Percentiles rank a stretch among this genome's conserved stretches.
These are phyloP conservation scores for Laupala kohalensis DNA, from an alignment of 1,140 invertebrate genomes.

Conservation along the genomic window DNA sequence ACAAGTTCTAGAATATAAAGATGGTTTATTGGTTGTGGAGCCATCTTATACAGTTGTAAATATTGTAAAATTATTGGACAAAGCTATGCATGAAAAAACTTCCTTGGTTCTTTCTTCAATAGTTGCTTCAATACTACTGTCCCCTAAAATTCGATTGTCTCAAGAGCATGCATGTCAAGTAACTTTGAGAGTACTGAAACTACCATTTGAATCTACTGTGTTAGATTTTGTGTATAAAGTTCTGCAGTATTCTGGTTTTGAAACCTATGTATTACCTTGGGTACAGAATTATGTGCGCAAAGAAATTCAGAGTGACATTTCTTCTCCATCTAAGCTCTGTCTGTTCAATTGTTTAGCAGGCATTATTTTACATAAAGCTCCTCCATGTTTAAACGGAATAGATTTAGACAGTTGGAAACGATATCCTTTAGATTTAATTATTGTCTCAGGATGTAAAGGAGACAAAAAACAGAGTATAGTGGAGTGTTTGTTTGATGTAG, in stretches of 20 bases:
- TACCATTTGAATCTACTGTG: conserved; percentile 38
- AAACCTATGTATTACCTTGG: conserved; percentile 53
- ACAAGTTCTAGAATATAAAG: conserved; percentile 42
- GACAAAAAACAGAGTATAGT: too few relatives aligned
- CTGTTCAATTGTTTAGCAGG: conserved; percentile 49
- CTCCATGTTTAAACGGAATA: conserved; percentile 41
- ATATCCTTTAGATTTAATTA: conserved; percentile 47
- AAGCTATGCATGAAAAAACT: conserved; percentile 22
- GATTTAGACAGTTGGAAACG: conserved; percentile 46
- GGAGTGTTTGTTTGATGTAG: neutral
- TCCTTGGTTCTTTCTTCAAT: conserved; percentile 35
- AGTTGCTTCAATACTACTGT: conserved; percentile 40
- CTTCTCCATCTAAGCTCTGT: conserved; percentile 16
- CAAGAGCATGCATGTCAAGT: conserved; percentile 56
- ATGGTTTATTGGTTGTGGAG: conserved; percentile 46
- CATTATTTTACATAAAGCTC: conserved; percentile 50
- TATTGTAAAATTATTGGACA: conserved; percentile 28
- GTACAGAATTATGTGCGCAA: conserved; percentile 45
- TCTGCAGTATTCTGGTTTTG: conserved; percentile 51
- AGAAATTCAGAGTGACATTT: neutral
- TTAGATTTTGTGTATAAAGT: conserved; percentile 48
- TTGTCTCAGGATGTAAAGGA: too few relatives aligned
- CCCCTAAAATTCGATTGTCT: conserved; percentile 40
- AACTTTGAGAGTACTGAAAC: conserved; percentile 41
- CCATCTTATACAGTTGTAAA: conserved; percentile 38